Evolutionary conservation across 2,797 vertebrate species (phyloP), one percentile per base, ranked within the genome.

Genomic region (Acrossocheilus wenchowensis): DNA sequence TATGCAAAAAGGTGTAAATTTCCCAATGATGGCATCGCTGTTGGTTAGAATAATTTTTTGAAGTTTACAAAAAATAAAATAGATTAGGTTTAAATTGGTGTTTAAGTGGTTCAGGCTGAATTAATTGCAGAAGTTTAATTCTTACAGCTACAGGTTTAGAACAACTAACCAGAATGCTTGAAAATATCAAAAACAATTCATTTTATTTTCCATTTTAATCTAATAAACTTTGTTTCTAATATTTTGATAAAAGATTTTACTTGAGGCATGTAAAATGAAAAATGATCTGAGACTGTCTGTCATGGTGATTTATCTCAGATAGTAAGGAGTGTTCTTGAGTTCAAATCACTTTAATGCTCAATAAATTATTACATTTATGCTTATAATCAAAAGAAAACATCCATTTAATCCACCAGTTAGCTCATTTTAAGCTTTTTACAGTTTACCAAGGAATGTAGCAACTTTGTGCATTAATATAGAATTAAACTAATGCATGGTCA

Each of bases 311-410:
- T 6, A 54, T 54, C 19, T 54, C 19, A 21, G 52, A 4, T 48
- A 48, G 9, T 48, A 48, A 48, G 12, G 45, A 48, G 54, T 23
- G 8, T 57, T 57, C 7, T 52, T 30, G 34, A 52, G 17, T 52
- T 60, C 15, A 57, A 80, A 57, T 15, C 9, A 39, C 64, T 66
- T 77, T 45, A 72, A 78, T 74, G 73, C 78, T 80, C 69, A 45
- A 26, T 73, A 15, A 45, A 15, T 45, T 14, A 15, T 43, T 72
- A 12, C 5, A 45, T n/a, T 12, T 43, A 21, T 71, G 10, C 15
- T 17, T 50, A 41, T 12, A 72, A 72, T 43, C 1, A 69, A 41
- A 69, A 5, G 1, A 5, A 71, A 71, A 68, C 2, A 54, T 21
- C 17, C 0, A 54, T 54, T 9, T 11, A 1, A 41, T 41, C 0